phyloP scores from a whole-genome alignment of 2,797 vertebrate genomes.

The Eutrigla gurnardus region DNA sequence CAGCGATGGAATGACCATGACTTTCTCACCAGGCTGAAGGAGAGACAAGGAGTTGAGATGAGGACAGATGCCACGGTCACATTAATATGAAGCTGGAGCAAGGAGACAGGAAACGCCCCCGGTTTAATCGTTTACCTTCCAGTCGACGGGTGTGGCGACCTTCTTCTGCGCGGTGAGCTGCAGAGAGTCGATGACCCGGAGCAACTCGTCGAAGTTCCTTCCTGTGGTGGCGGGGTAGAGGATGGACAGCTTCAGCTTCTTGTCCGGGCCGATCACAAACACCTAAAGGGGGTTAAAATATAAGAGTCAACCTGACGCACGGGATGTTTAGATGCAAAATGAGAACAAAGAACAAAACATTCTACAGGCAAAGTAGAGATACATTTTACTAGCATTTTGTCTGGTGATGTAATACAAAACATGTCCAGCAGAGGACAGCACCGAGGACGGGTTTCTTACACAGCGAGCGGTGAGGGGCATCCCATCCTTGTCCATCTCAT shows the following conservation, averaged over 20 bases:
- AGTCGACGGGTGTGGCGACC: constrained; percentile 96
- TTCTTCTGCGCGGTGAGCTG: constrained; percentile 93
- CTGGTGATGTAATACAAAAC: background rate
- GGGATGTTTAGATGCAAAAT: background rate
- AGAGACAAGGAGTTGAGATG: background rate
- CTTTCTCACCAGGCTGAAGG: constrained; percentile 85
- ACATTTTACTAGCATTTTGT: background rate
- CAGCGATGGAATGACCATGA: constrained; percentile 94
- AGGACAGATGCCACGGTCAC: too few relatives aligned
- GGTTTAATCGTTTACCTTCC: constrained; percentile 88
- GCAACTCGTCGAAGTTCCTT: constrained; percentile 95
- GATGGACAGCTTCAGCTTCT: constrained; percentile 96
- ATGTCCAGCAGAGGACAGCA: background rate
- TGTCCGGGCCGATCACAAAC: constrained; percentile 95
- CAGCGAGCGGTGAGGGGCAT: constrained; percentile 94
- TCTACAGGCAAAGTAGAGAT: background rate
- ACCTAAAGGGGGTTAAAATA: constrained; percentile 81
- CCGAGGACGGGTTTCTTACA: constrained; percentile 79
- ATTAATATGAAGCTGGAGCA: background rate
- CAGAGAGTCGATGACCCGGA: constrained; percentile 93
- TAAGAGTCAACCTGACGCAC: background rate
- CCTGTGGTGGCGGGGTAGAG: constrained; percentile 98
- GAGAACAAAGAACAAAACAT: background rate
- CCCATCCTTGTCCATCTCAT: constrained; percentile 91
- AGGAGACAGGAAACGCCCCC: background rate